A percentile compares a stretch with the other conserved stretches of the same genome.
phyloP scores from a whole-genome alignment of 2,113 vertebrate genomes.

The Zosterops japonicus region DNA sequence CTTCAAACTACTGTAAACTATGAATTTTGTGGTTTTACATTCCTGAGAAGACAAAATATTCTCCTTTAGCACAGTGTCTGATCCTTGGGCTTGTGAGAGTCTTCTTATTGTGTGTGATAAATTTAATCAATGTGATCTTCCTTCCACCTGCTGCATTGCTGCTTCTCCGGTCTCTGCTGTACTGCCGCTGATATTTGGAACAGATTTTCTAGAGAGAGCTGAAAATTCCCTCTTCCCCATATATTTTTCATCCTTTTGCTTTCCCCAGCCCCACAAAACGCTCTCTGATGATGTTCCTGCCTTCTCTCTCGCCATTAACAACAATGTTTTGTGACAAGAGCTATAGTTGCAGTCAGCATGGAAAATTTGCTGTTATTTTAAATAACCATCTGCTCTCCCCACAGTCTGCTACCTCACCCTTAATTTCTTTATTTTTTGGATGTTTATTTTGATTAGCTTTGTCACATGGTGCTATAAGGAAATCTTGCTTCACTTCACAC shows the following conservation, averaged over 20 bases:
- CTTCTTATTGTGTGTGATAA: background rate
- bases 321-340: conserved; percentile 46
- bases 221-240: background rate
- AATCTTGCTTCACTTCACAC: conserved; percentile 49
- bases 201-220: background rate
- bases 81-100: background rate
- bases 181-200: background rate
- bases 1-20: background rate
- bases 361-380: conserved; percentile 60
- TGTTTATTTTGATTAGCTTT: conserved; percentile 70
- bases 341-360: conserved; percentile 22
- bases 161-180: background rate
- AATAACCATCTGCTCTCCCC: conserved; percentile 66
- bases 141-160: background rate
- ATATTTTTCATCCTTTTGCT: background rate
- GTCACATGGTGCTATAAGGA: conserved; percentile 56
- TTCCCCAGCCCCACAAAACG: background rate
- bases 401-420: conserved; percentile 61
- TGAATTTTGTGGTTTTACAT: background rate
- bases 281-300: background rate
- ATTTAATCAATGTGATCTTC: background rate
- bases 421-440: conserved; percentile 53
- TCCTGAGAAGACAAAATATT: background rate
- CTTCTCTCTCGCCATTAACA: conserved; percentile 18
- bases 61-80: background rate